Evolutionary conservation across 2,113 vertebrate genomes (phyloP).

Genomic region (Nannobrachium achirus): DNA sequence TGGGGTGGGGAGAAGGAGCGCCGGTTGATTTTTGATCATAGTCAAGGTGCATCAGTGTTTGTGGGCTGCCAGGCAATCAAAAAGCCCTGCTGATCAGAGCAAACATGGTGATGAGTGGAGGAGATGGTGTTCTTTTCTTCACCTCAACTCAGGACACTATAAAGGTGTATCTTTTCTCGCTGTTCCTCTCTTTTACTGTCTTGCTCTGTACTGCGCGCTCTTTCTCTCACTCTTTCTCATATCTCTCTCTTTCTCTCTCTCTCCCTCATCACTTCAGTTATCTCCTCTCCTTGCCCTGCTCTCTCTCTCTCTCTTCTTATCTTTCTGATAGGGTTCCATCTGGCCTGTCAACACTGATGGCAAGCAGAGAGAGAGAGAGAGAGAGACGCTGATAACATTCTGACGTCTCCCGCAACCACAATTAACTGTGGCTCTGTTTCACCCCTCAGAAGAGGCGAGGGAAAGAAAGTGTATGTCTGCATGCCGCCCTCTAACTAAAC

Average conservation of each 20-base stretch:
- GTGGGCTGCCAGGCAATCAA: slow-evolving; percentile 32
- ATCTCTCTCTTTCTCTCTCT: slow-evolving; percentile 2
- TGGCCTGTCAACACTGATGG: slow-evolving; percentile 53
- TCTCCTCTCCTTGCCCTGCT: slow-evolving; percentile 30
- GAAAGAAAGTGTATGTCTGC: slow-evolving; percentile 12
- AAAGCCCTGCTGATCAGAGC: slow-evolving; percentile 27
- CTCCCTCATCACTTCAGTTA: slow-evolving; percentile 26
- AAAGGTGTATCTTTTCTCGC: slow-evolving; percentile 46
- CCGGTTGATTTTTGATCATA: slow-evolving; percentile 9
- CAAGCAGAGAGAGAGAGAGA: slow-evolving; percentile 21
- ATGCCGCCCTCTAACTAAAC: slow-evolving; percentile 7
- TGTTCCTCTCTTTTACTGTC: slow-evolving; percentile 2
- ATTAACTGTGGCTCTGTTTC: slow-evolving; percentile 57
- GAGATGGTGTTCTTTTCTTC: slow-evolving; percentile 36
- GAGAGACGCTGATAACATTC: slow-evolving; percentile 55
- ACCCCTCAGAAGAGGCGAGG: slow-evolving; percentile 9
- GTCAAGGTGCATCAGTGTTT: slow-evolving; percentile 30
- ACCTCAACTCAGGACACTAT: slow-evolving; percentile 36
- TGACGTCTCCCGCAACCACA: slow-evolving; percentile 57
- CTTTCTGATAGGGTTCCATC: slow-evolving; percentile 54
- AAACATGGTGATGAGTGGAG: slow-evolving; percentile 20
- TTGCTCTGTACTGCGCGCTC: slow-evolving; percentile 9
- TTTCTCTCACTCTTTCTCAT: not conserved
- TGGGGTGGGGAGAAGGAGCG: not conserved
- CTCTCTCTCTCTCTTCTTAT: slow-evolving; percentile 50